Conservation (phyloP, 2,888 invertebrate genomes). For the Phymatocera aterrima region DNA sequence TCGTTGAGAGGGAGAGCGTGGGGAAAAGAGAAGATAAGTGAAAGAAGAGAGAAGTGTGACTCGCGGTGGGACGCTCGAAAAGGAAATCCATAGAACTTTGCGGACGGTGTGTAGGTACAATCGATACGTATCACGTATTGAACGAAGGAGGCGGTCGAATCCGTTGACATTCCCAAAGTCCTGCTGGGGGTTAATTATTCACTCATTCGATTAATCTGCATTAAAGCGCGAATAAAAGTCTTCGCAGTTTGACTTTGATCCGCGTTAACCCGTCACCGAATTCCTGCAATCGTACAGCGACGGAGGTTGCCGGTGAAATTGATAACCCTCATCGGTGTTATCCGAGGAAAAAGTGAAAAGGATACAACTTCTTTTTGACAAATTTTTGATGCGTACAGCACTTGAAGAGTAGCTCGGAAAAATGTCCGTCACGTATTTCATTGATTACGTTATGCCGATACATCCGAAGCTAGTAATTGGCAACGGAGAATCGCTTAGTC, state of each 20-base stretch:
- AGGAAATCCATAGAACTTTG: background rate
- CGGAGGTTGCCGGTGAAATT: background rate
- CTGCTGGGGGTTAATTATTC: slow-evolving; percentile 1
- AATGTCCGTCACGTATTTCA: slow-evolving; percentile 5
- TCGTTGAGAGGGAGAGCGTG: no score
- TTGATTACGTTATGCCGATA: background rate
- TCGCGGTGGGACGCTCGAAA: background rate
- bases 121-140: no score
- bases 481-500: background rate
- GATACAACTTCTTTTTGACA: background rate
- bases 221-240: background rate
- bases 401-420: background rate
- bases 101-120: background rate
- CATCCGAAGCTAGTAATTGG: background rate
- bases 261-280: background rate
- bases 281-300: background rate
- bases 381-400: background rate
- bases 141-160: background rate
- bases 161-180: background rate
- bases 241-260: background rate
- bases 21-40: no score
- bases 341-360: background rate
- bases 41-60: no score
- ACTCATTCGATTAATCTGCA: slow-evolving; percentile 18
- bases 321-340: background rate